Evolutionary conservation across 2,113 vertebrate genomes (phyloP), one percentile per base, ranked within the genome.

Genomic region (Bubo bubo): DNA sequence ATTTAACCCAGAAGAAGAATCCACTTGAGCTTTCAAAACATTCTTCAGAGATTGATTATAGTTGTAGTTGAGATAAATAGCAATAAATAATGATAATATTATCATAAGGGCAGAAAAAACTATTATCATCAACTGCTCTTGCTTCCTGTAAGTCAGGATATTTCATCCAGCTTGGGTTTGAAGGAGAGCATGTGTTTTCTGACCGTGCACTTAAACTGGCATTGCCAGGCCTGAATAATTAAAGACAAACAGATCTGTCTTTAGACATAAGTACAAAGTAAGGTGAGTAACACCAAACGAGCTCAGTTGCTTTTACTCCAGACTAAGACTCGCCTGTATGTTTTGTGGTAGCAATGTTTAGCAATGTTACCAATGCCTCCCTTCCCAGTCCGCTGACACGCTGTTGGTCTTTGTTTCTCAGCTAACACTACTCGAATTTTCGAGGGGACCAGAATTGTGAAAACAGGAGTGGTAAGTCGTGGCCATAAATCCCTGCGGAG

Each of bases 381-480:
- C 45, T 93, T 49, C 74, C 60, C 66, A 23, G 43, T 5, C n/a
- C 2, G 2, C 67, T 96, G 85, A 97, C 47, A 2, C 9, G 1
- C 94, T 53, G 50, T 21, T 88, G n/a, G 93, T 95, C 68, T 98
- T 96, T 97, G 23, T 96, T 97, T 97, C 97, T 47, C 93, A 99
- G 99, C 99, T 90, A 99, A 99, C 97, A 99, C 99, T 39, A 99
- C 99, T 92, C 98, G 99, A 95, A 99, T 99, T 98, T 99, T 99
- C 93, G 99, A 99, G 98, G 99, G 99, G 64, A 99, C 99, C 39
- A 98, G 99, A 95, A 99, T 99, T 68, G 99, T 99, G 84, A 99
- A 99, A 97, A 99, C 99, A 79, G 99, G 99, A 98, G 99, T 99
- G 99, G 99, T 99, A 98, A 99, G 99, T 99, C 37, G 6, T 26